Base-by-base conservation (phyloP, 2,797 vertebrate species). In the Oryzias sinensis region DNA sequence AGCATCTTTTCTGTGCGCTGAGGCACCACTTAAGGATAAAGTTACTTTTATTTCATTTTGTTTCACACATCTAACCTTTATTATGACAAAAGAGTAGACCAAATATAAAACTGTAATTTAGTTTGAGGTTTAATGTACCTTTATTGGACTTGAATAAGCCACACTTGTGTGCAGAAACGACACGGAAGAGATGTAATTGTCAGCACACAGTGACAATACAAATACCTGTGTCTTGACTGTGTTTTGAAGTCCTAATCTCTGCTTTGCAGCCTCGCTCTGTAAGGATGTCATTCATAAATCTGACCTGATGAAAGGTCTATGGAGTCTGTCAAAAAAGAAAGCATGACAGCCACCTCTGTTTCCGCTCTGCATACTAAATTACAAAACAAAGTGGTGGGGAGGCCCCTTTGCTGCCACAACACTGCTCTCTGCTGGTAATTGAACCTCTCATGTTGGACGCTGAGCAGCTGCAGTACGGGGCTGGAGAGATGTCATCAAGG, bases 381-480 rank as follows among this genome's bases (percentile, higher is more conserved):
- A 62, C 68, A 60, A 60, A 62, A 65, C 55, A 14, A 18, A 45
- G 2, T 58, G 72, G 49, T 24, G 48, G 53, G 56, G 53, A 64
- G 59, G 63, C 56, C 46, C 47, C 18, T 85, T 83, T 70, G 72
- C 87, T 90, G 89, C 83, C 88, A 86, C 87, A 90, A 90, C 43
- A 88, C 89, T 93, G 91, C 89, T 88, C 90, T 91, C 92, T 92
- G 74, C 90, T 91, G 92, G 90, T 68, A 74, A 70, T 71, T 64
- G 40, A 62, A 59, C 64, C 37, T 58, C 57, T 62, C 2, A 1
- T 70, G 49, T 64, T 29, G 43, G 46, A 74, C 79, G 70, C 60
- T 72, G 62, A 69, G 64, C 65, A 17, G 46, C 20, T 33, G 33
- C 53, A 53, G 56, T 57, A 59, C 59, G n/a, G 1, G 22, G 54